Evolutionary conservation across 2,113 vertebrate species (phyloP).

Genomic region (Sclerurus mexicanus): DNA sequence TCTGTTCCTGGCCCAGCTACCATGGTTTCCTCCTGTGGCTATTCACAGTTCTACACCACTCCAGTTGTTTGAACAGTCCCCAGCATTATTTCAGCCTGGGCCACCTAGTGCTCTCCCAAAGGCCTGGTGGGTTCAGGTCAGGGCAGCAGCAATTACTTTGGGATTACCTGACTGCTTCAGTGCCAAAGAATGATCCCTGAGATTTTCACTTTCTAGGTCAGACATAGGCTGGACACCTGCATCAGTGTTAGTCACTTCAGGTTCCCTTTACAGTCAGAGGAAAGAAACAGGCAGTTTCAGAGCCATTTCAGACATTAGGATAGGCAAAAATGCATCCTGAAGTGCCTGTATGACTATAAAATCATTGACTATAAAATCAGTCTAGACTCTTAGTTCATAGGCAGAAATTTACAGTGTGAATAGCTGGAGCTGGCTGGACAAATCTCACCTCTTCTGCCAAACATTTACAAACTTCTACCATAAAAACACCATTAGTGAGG

Average conservation of each 20-base stretch:
- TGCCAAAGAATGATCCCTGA: neutral
- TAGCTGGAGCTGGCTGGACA: neutral
- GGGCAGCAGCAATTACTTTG: neutral
- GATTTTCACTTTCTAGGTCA: neutral
- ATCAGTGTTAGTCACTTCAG: neutral
- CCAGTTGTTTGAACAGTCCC: neutral
- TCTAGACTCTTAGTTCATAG: conserved; percentile 3
- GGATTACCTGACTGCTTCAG: neutral
- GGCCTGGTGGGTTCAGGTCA: neutral
- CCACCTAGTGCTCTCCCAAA: neutral
- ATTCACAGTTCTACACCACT: neutral
- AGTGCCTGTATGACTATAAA: neutral
- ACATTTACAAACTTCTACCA: neutral
- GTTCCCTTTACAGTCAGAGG: neutral
- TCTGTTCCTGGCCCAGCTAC: neutral
- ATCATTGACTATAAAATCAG: neutral
- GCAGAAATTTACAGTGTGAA: conserved; percentile 5
- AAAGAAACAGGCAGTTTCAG: neutral
- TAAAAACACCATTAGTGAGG: neutral
- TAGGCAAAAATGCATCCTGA: conserved; percentile 5
- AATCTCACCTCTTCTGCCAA: conserved; percentile 16
- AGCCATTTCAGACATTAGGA: neutral
- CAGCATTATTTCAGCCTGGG: neutral
- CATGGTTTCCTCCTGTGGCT: neutral
- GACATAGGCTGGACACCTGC: neutral